Percentiles rank a stretch among this genome's conserved stretches.
Conservation (phyloP, 1,140 invertebrate species). For the Helicoverpa armigera region DNA sequence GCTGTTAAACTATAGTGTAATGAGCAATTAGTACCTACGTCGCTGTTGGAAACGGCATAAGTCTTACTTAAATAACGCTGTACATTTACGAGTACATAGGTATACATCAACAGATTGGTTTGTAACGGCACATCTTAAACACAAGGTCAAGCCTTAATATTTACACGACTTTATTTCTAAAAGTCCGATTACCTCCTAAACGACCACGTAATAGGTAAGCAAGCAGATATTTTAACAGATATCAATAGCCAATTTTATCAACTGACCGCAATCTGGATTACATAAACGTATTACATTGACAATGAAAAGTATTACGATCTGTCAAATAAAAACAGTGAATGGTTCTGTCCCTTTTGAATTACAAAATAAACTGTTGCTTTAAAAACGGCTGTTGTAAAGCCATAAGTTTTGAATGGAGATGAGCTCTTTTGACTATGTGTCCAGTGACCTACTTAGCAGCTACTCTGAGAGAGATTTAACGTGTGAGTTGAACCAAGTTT, state of each 20-base stretch:
- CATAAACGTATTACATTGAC: slow-evolving; percentile 8
- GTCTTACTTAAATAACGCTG: background rate
- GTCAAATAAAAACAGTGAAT: background rate
- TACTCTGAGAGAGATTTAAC: background rate
- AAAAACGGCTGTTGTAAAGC: background rate
- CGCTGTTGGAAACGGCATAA: background rate
- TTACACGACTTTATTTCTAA: too few relatives aligned
- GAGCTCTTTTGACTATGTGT: background rate
- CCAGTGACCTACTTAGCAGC: background rate
- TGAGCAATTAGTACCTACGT: background rate
- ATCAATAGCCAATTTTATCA: background rate
- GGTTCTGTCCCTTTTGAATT: background rate
- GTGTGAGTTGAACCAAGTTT: background rate
- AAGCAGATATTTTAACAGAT: background rate
- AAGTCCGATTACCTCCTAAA: too few relatives aligned
- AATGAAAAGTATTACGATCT: slow-evolving; percentile 17
- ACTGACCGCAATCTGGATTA: background rate
- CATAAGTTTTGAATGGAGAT: background rate
- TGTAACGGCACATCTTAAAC: background rate
- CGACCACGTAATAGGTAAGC: too few relatives aligned
- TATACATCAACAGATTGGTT: too few relatives aligned
- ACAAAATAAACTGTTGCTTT: background rate
- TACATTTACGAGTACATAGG: too few relatives aligned
- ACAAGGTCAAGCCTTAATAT: background rate
- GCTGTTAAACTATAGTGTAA: background rate